Base-by-base conservation (phyloP, 1,140 invertebrate genomes). In the Drosophila lacteicornis region DNA sequence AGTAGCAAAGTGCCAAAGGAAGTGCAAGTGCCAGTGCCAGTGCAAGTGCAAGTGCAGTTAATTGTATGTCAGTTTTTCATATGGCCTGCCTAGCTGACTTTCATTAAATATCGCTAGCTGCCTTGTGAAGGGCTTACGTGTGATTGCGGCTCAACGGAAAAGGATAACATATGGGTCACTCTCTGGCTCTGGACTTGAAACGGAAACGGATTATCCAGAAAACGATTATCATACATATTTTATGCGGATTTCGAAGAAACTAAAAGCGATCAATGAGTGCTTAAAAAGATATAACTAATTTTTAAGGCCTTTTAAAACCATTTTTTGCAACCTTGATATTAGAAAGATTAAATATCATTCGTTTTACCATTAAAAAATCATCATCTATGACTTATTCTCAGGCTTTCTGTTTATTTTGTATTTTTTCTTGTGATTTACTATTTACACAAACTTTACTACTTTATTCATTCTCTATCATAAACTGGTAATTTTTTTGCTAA, bases 121-220 rank as follows among this genome's bases (percentile, higher is more conserved):
- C 91, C 91, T 92, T 80, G 79, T 92, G 91, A 92, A 92, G 91
- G 91, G 91, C 91, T 92, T 92, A 82, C 84, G 80, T 92, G 91
- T 86, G 70, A 79, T 91, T 85, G 75, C 58, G 38, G 53, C 33
- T 38, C 91, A 85, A 80, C 91, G 30, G 15, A 25, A 22, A 42
- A 13, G n/a, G 17, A 50, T 62, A 5, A 11, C 4, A 17, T 15
- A 36, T 6, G 15, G 15, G 22, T 25, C 0, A 3, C 9, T 36
- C 33, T 36, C 33, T 36, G 33, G 33, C 33, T 36, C 33, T 36
- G 33, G 8, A 0, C 3, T 9, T 9, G 8, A n/a, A 49, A 13
- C 9, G 15, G 22, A 30, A 47, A 30, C 30, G 4, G 9, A 13
- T 11, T 13, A 27, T 1, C 15, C 25, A 13, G 38, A 49, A 27